Percentiles rank a stretch among this genome's conserved stretches.
Conservation (phyloP, 2,113 vertebrate species). For the Corapipo altera region DNA sequence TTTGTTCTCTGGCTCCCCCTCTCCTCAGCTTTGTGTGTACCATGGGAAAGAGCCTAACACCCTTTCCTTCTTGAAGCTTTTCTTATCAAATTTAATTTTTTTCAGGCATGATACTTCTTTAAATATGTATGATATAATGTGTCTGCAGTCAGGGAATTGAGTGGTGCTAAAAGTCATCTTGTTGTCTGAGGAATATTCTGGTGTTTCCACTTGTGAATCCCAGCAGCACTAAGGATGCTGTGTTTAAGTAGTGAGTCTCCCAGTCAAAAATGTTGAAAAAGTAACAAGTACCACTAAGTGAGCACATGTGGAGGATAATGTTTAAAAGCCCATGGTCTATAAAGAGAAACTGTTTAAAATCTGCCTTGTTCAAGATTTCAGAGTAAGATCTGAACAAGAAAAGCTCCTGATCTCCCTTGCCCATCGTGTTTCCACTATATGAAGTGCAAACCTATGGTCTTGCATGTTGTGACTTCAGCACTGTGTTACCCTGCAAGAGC, state of each 20-base stretch:
- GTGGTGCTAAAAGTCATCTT: not conserved
- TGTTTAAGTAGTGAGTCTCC: not conserved
- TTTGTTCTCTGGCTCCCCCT: not conserved
- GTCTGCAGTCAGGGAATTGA: not conserved
- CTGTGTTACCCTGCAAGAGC: not conserved
- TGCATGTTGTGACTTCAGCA: not conserved
- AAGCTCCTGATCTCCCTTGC: not conserved
- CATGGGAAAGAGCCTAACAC: not conserved
- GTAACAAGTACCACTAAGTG: not conserved
- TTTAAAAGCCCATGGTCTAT: not conserved
- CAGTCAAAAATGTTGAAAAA: not conserved
- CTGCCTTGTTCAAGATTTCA: not conserved
- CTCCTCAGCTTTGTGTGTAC: not conserved
- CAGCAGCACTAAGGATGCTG: not conserved
- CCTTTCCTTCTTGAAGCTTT: not conserved
- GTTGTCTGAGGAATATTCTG: not conserved
- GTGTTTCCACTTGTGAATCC: not conserved
- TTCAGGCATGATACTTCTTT: not conserved
- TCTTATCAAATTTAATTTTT: not conserved
- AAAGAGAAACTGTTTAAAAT: not conserved
- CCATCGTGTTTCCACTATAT: not conserved
- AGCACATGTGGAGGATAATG: not conserved
- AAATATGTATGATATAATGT: not conserved
- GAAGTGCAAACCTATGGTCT: rapidly evolving
- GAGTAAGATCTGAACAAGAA: not conserved